Percentiles rank a stretch among this genome's conserved stretches.
phyloP scores from a whole-genome alignment of 2,113 vertebrate genomes.

The Okapia johnstoni region DNA sequence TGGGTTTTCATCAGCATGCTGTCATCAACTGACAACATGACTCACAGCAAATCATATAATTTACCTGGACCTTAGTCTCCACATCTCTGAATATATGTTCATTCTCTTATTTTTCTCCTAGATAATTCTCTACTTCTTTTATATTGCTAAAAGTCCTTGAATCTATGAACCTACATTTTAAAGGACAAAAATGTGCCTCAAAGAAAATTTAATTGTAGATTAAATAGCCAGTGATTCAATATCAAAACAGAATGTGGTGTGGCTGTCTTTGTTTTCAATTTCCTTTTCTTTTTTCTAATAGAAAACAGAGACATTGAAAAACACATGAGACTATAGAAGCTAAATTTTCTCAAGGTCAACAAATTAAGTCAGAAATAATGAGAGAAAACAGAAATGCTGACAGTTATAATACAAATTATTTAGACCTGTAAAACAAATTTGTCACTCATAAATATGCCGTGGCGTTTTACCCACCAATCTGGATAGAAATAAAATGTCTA shows the following conservation, averaged over 20 bases:
- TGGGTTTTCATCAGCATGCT: neutral
- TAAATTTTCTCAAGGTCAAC: conserved; percentile 21
- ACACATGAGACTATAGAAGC: neutral
- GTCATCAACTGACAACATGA: neutral
- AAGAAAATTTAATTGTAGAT: neutral
- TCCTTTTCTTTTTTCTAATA: neutral
- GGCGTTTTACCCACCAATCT: neutral
- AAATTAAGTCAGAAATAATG: neutral
- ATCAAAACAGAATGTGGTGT: neutral
- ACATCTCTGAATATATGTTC: neutral
- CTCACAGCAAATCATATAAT: neutral
- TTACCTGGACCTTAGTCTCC: neutral
- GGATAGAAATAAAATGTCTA: neutral
- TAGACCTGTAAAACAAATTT: neutral
- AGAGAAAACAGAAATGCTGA: neutral
- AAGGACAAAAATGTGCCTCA: neutral
- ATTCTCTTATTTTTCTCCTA: neutral
- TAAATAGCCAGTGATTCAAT: neutral
- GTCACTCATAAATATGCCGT: neutral
- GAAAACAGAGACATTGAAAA: neutral
- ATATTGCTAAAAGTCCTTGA: neutral
- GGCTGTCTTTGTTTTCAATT: neutral
- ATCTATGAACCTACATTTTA: neutral
- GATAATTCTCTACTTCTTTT: neutral
- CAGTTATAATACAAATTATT: neutral